phyloP scores from a whole-genome alignment of 2,888 invertebrate genomes.

The Parnassius mnemosyne region DNA sequence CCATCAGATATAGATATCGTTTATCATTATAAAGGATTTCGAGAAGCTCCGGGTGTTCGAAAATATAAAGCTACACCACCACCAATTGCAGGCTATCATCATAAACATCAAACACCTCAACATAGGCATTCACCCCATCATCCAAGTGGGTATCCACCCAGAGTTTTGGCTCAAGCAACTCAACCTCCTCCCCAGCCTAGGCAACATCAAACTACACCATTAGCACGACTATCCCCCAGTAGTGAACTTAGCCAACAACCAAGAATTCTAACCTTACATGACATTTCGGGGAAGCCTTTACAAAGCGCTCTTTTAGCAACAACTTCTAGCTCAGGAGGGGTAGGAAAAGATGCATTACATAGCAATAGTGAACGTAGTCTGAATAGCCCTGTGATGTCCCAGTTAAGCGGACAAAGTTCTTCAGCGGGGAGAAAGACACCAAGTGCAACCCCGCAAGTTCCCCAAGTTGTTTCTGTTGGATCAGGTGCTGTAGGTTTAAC shows the following conservation, averaged over 20 bases:
- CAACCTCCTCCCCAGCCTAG: slow-evolving; percentile 85
- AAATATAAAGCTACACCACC: slow-evolving; percentile 94
- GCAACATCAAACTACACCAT: slow-evolving; percentile 93
- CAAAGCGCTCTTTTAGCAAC: slow-evolving; percentile 94
- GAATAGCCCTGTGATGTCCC: slow-evolving; percentile 96
- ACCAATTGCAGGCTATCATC: slow-evolving; percentile 87
- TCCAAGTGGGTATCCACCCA: slow-evolving; percentile 86
- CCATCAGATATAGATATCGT: slow-evolving; percentile 98
- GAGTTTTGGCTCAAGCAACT: slow-evolving; percentile 85
- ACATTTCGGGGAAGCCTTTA: slow-evolving; percentile 95
- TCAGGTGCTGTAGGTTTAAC: slow-evolving; percentile 90
- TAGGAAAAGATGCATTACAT: slow-evolving; percentile 92
- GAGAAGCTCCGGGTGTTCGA: slow-evolving; percentile 90
- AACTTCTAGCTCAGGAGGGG: slow-evolving; percentile 92
- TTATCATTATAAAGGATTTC: slow-evolving; percentile 96
- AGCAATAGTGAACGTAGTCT: slow-evolving; percentile 95
- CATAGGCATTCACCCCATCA: slow-evolving; percentile 90
- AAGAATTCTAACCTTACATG: slow-evolving; percentile 94
- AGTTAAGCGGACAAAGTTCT: slow-evolving; percentile 92
- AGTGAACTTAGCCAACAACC: slow-evolving; percentile 96
- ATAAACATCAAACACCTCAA: slow-evolving; percentile 87
- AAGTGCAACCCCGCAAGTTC: slow-evolving; percentile 84
- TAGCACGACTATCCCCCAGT: slow-evolving; percentile 94
- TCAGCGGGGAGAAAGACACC: slow-evolving; percentile 88
- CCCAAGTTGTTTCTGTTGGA: slow-evolving; percentile 84